Evolutionary conservation across 2,888 invertebrate species (phyloP).

Genomic region (Caenorhabditis uteleia): DNA sequence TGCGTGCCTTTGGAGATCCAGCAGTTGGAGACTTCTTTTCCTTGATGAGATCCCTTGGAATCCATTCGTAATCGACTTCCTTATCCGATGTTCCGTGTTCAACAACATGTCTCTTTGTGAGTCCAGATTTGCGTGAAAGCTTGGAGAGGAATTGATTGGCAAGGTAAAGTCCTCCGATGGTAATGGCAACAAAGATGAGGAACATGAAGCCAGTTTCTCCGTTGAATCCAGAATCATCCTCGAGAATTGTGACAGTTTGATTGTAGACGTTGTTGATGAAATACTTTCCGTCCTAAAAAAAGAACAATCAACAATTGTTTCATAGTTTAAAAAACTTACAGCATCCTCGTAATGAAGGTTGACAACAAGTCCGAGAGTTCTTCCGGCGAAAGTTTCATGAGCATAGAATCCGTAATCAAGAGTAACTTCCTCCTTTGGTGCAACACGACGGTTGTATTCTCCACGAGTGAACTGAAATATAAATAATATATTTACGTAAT

Average conservation of each 20-base stretch:
- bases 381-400: slow-evolving; percentile 92
- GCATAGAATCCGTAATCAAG: slow-evolving; percentile 92
- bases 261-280: slow-evolving; percentile 92
- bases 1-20: slow-evolving; percentile 56
- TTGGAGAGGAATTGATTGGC: slow-evolving; percentile 70
- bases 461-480: slow-evolving; percentile 81
- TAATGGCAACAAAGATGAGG: slow-evolving; percentile 88
- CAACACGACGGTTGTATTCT: slow-evolving; percentile 85
- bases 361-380: slow-evolving; percentile 93
- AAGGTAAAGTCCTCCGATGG: slow-evolving; percentile 82
- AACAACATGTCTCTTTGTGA: slow-evolving; percentile 55
- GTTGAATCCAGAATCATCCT: slow-evolving; percentile 94
- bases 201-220: slow-evolving; percentile 99
- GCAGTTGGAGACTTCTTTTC: slow-evolving; percentile 60
- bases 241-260: slow-evolving; percentile 92
- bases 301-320: slow-evolving; percentile 2
- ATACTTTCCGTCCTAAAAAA: slow-evolving; percentile 75
- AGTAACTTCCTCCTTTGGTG: slow-evolving; percentile 89
- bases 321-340: slow-evolving; percentile 31
- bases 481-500: slow-evolving; percentile 3
- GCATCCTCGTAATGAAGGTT: slow-evolving; percentile 67
- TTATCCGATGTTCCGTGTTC: slow-evolving; percentile 89
- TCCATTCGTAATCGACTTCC: slow-evolving; percentile 97
- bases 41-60: slow-evolving; percentile 80
- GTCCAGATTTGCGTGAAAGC: slow-evolving; percentile 64